Evolutionary conservation across 2,888 invertebrate genomes (phyloP).

Genomic region (Perdita meconis): DNA sequence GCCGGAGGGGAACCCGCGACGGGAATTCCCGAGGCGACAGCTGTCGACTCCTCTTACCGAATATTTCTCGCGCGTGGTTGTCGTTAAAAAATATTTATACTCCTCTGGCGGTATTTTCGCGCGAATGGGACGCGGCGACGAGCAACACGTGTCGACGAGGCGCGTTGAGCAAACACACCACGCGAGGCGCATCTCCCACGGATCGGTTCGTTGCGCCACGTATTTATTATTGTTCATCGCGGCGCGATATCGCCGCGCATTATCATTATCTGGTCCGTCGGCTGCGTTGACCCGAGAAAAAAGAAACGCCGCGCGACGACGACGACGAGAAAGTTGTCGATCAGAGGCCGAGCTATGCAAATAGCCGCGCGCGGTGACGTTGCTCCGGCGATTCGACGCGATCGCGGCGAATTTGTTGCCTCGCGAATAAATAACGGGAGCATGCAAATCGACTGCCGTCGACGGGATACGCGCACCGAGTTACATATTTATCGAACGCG

Average conservation of each 20-base stretch:
- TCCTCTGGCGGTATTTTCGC: no score
- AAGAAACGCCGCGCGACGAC: neutral
- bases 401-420: neutral
- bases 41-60: no score
- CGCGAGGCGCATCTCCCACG: neutral
- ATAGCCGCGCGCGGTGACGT: neutral
- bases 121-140: no score
- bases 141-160: no score
- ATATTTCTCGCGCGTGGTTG: no score
- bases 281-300: neutral
- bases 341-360: neutral
- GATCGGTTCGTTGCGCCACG: constrained; percentile 3
- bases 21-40: no score
- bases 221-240: constrained; percentile 11
- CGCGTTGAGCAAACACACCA: no score
- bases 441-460: constrained; percentile 15
- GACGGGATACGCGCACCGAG: neutral
- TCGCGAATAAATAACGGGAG: constrained; percentile 10
- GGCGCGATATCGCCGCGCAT: neutral
- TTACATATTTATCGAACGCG: constrained; percentile 25
- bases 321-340: constrained; percentile 1
- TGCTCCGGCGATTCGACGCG: neutral
- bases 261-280: constrained; percentile 5
- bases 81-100: no score
- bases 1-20: no score